A percentile compares a stretch with the other conserved stretches of the same genome.
These are phyloP conservation scores for Daboia siamensis DNA, from an alignment of 2,113 vertebrate genomes.

Conservation along the genomic window DNA sequence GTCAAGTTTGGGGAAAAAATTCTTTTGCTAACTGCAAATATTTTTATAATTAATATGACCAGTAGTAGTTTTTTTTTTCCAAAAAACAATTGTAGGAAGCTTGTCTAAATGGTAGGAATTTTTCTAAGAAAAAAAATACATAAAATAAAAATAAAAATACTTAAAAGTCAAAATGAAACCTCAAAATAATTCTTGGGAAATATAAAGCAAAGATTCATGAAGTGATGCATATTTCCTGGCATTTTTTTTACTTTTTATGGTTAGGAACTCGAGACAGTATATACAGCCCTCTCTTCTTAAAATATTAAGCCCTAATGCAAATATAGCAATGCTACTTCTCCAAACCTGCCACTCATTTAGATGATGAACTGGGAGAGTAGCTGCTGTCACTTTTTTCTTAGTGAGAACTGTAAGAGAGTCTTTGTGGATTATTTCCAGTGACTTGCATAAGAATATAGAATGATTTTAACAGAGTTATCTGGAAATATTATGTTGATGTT, in stretches of 20 bases:
- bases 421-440: background rate
- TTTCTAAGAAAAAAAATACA: background rate
- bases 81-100: background rate
- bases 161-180: background rate
- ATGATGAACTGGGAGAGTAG: background rate
- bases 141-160: background rate
- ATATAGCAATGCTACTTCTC: background rate
- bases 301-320: background rate
- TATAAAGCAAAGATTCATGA: background rate
- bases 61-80: background rate
- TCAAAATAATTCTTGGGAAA: background rate
- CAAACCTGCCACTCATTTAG: background rate
- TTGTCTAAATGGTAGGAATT: background rate
- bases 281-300: background rate
- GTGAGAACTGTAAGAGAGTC: background rate
- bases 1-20: background rate
- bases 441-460: background rate
- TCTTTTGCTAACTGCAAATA: background rate
- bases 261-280: background rate
- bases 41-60: background rate
- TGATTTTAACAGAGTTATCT: background rate
- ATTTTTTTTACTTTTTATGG: background rate
- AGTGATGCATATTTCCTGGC: background rate
- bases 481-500: background rate
- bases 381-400: background rate